These are phyloP conservation scores for Chionodraco myersi DNA, from an alignment of 2,113 vertebrate species.

Conservation along the genomic window DNA sequence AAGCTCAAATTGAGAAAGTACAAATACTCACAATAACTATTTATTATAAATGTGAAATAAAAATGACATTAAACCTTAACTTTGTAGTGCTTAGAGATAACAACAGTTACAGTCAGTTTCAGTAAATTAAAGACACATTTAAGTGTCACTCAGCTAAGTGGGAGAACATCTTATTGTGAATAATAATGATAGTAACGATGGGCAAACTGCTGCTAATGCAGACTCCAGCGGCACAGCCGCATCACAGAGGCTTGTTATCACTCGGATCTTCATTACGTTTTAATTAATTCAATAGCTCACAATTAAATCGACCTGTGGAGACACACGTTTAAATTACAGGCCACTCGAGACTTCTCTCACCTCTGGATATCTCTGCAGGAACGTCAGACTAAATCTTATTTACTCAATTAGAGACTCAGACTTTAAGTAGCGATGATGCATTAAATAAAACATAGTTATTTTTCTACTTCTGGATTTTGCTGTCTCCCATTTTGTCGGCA, in stretches of 20 bases:
- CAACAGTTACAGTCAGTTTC: neutral
- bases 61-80: neutral
- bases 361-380: neutral
- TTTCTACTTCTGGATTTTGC: neutral
- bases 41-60: neutral
- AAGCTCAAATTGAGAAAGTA: neutral
- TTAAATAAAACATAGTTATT: neutral
- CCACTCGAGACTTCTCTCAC: constrained; percentile 5
- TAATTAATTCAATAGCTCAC: constrained; percentile 31
- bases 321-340: neutral
- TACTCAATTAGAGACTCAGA: neutral
- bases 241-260: neutral
- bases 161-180: neutral
- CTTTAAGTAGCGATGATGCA: neutral
- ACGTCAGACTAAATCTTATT: neutral
- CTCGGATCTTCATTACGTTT: neutral
- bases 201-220: too few relatives aligned
- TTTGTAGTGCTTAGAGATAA: neutral
- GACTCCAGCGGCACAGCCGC: too few relatives aligned
- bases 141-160: neutral
- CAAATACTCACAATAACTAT: neutral
- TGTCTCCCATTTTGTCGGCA: neutral
- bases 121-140: too few relatives aligned
- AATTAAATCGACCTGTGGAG: constrained; percentile 33
- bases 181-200: too few relatives aligned